These are phyloP conservation scores for Cryptophagus acutangulus DNA, from an alignment of 2,888 invertebrate species.

Conservation along the genomic window DNA sequence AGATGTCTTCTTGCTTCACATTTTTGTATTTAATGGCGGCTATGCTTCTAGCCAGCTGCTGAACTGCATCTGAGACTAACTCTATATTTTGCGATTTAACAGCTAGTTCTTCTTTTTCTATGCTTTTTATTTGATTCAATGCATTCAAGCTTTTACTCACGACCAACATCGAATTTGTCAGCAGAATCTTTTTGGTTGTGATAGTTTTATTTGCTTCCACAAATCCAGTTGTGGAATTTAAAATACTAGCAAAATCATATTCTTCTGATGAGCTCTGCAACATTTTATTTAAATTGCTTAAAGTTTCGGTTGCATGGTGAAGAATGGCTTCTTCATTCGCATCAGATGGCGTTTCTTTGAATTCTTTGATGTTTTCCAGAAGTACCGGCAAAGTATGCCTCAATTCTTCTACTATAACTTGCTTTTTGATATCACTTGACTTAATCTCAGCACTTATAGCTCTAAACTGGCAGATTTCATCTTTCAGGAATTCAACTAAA, in stretches of 20 bases:
- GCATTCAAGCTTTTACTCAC: constrained; percentile 25
- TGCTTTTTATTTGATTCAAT: constrained; percentile 28
- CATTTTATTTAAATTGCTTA: too few relatives aligned
- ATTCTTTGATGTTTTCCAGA: constrained; percentile 20
- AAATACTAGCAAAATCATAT: too few relatives aligned
- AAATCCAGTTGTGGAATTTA: too few relatives aligned
- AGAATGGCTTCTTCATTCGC: too few relatives aligned
- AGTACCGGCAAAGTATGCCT: constrained; percentile 20
- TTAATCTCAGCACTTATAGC: too few relatives aligned
- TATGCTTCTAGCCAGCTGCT: constrained; percentile 37
- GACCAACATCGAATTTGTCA: constrained; percentile 26
- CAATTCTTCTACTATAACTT: constrained; percentile 9
- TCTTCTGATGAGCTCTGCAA: too few relatives aligned
- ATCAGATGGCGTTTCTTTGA: too few relatives aligned
- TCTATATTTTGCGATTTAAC: constrained; percentile 33
- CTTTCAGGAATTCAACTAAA: constrained; percentile 21
- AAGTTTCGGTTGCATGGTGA: too few relatives aligned
- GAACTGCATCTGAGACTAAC: constrained; percentile 34
- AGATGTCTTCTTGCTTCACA: constrained; percentile 32
- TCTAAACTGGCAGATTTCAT: too few relatives aligned
- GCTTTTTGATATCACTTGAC: too few relatives aligned
- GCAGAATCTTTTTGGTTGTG: constrained; percentile 9
- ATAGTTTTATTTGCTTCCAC: constrained; percentile 16
- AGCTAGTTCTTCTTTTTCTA: constrained; percentile 23
- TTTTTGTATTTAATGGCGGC: constrained; percentile 37